A percentile compares a stretch with the other conserved stretches of the same genome.
Conservation (phyloP, 1,140 invertebrate species). For the Drosophila lacertosa region DNA sequence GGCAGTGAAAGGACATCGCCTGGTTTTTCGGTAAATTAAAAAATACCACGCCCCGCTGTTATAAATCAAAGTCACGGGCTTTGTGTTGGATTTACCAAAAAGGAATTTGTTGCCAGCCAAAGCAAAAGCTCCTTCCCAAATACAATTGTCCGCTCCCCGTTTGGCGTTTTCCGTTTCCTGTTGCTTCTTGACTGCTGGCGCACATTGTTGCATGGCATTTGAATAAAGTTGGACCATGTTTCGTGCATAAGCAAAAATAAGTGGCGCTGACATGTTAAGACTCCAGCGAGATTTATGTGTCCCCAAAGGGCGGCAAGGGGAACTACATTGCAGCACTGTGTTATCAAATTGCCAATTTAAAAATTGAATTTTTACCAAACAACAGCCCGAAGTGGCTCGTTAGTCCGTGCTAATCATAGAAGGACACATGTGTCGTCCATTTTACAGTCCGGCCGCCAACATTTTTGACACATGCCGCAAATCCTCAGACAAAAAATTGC, state of each 20-base stretch:
- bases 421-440: constrained; percentile 50
- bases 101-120: constrained; percentile 69
- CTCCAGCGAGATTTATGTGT: constrained; percentile 62
- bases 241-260: constrained; percentile 51
- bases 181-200: constrained; percentile 48
- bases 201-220: constrained; percentile 47
- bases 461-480: constrained; percentile 68
- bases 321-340: not conserved
- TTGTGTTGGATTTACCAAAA: constrained; percentile 70
- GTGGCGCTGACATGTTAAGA: constrained; percentile 78
- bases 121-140: not conserved
- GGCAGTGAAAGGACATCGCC: constrained; percentile 12
- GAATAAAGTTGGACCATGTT: constrained; percentile 69
- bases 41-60: constrained; percentile 72
- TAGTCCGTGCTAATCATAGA: constrained; percentile 58
- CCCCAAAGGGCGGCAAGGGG: not conserved
- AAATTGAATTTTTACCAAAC: constrained; percentile 69
- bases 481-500: constrained; percentile 30
- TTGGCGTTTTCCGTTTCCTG: constrained; percentile 50
- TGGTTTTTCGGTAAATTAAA: constrained; percentile 64
- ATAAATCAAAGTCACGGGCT: constrained; percentile 79
- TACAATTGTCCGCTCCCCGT: constrained; percentile 10
- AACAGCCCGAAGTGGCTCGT: constrained; percentile 19
- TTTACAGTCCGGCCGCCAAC: constrained; percentile 39
- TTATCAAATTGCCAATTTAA: constrained; percentile 68